phyloP scores from a whole-genome alignment of 2,113 vertebrate genomes.

The Saimiri boliviensis region DNA sequence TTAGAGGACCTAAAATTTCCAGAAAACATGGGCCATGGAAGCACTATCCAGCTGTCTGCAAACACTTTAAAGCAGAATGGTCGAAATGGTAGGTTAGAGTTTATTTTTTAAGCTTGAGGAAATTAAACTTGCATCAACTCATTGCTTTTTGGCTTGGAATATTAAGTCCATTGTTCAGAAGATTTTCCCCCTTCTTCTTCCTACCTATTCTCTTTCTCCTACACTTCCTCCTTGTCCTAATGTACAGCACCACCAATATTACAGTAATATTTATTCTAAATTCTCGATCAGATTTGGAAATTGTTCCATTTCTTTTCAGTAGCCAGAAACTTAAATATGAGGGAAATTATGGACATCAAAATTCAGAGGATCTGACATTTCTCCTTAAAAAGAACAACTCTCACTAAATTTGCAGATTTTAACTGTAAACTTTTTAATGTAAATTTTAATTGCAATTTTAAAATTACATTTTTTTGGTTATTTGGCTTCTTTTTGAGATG shows the following conservation, averaged over 20 bases:
- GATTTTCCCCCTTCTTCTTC: fast-evolving
- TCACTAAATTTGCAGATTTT: neutral
- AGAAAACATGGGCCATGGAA: conserved; percentile 92
- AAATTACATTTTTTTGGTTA: neutral
- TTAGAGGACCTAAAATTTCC: conserved; percentile 97
- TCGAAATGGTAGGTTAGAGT: conserved; percentile 90
- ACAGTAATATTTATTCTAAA: neutral
- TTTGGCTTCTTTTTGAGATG: neutral
- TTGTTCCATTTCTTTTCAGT: neutral
- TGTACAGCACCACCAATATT: neutral
- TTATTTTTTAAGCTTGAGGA: neutral
- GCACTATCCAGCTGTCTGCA: conserved; percentile 95
- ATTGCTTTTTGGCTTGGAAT: neutral
- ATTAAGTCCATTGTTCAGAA: neutral
- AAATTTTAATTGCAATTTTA: neutral
- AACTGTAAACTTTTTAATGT: neutral
- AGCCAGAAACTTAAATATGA: neutral
- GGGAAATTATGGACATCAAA: neutral
- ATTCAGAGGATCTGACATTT: neutral
- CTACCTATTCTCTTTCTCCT: neutral
- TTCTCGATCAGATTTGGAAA: neutral
- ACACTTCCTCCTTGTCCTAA: neutral
- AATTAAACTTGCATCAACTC: neutral
- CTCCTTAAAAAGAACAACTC: neutral
- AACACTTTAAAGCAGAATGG: conserved; percentile 98